These are phyloP conservation scores for Halcyon smyrnensis DNA, from an alignment of 2,797 vertebrate genomes.

Conservation along the genomic window DNA sequence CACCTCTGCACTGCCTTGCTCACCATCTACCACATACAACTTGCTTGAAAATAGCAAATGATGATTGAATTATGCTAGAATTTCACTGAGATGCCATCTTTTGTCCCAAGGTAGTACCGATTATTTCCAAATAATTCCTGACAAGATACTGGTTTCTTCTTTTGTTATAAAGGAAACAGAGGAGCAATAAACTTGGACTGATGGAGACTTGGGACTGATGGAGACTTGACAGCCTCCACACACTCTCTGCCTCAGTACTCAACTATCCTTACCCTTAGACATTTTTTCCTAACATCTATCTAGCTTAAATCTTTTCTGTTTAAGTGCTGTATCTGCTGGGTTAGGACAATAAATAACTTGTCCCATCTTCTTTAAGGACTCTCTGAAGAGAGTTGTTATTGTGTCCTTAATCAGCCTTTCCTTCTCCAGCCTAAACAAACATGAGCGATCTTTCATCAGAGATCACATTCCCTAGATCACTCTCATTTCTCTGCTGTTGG, in stretches of 20 bases:
- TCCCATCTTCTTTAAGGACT: neutral
- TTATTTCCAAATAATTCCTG: neutral
- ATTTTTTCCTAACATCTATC: neutral
- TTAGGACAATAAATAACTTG: neutral
- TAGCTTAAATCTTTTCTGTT: neutral
- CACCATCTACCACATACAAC: neutral
- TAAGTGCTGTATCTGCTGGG: neutral
- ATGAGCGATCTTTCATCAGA: neutral
- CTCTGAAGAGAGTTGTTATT: neutral
- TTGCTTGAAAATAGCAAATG: neutral
- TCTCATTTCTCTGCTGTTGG: neutral
- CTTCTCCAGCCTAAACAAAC: slow-evolving; percentile 19
- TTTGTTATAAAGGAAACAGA: neutral
- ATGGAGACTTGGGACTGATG: neutral
- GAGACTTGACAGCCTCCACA: neutral
- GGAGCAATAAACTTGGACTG: neutral
- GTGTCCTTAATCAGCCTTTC: neutral
- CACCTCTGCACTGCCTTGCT: neutral
- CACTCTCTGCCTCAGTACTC: neutral
- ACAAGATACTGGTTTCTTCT: neutral
- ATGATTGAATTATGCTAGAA: neutral
- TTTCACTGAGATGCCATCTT: neutral
- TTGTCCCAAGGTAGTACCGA: neutral
- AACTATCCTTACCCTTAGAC: neutral
- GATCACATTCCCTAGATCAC: neutral